These are phyloP conservation scores for Macrotrachela quadricornifera DNA, from an alignment of 1,140 invertebrate genomes.

Conservation along the genomic window DNA sequence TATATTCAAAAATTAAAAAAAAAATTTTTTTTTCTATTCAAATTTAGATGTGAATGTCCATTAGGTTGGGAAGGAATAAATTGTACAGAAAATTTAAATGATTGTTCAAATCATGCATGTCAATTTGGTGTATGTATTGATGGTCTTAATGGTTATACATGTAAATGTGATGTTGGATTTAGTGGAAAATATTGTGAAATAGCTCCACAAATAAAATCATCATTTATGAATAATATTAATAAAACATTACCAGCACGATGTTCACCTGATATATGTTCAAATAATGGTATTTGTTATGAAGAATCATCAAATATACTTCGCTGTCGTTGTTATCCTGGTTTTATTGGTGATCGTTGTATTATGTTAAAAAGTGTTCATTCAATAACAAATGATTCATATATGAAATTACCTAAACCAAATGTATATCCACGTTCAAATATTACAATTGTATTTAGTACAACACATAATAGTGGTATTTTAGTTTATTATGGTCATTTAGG, in stretches of 20 bases:
- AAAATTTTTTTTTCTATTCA: background rate
- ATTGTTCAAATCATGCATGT: constrained; percentile 66
- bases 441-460: constrained; percentile 71
- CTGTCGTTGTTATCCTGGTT: constrained; percentile 86
- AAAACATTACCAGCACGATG: constrained; percentile 64
- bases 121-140: constrained; percentile 76
- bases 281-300: constrained; percentile 74
- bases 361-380: background rate
- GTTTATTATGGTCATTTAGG: constrained; percentile 48
- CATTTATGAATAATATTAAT: constrained; percentile 49
- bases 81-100: constrained; percentile 60
- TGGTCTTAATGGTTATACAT: constrained; percentile 71
- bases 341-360: constrained; percentile 42
- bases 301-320: constrained; percentile 44
- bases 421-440: constrained; percentile 66
- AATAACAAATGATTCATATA: constrained; percentile 1
- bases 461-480: constrained; percentile 66
- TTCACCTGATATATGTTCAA: constrained; percentile 83
- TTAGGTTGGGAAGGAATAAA: constrained; percentile 62
- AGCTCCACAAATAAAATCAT: constrained; percentile 41
- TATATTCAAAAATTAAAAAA: too few relatives aligned
- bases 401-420: constrained; percentile 13
- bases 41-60: constrained; percentile 52
- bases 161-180: constrained; percentile 70
- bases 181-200: constrained; percentile 84